Conservation (phyloP, 2,797 vertebrate genomes). For the Lepilemur septentrionalis region DNA sequence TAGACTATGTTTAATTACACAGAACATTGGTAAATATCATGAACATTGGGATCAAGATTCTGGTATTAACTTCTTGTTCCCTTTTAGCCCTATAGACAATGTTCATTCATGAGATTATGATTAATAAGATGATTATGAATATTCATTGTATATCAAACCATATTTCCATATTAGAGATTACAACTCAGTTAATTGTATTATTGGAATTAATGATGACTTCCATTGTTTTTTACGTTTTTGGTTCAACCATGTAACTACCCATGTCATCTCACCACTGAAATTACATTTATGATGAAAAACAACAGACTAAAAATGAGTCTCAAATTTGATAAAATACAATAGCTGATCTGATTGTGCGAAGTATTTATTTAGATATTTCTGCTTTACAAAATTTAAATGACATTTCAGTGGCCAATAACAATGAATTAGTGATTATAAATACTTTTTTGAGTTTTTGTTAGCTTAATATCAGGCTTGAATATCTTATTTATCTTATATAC, state of each 20-base stretch:
- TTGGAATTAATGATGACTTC: slow-evolving; percentile 40
- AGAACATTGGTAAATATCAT: background rate
- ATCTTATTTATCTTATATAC: background rate
- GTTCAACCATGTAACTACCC: background rate
- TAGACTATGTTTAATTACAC: background rate
- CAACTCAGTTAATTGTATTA: slow-evolving; percentile 26
- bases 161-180: slow-evolving; percentile 38
- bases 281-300: slow-evolving; percentile 1
- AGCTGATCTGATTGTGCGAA: background rate
- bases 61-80: background rate
- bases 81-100: background rate
- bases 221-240: background rate
- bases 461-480: background rate
- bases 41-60: background rate
- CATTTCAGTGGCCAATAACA: background rate
- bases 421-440: background rate
- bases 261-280: background rate
- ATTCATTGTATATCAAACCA: slow-evolving; percentile 41
- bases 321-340: background rate
- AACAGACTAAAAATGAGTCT: background rate
- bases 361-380: background rate
- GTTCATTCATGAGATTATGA: background rate
- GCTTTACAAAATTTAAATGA: background rate
- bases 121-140: slow-evolving; percentile 1
- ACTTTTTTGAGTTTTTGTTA: background rate